Evolutionary conservation across 2,113 vertebrate species (phyloP).

Genomic region (Coptodon bakossiorum): DNA sequence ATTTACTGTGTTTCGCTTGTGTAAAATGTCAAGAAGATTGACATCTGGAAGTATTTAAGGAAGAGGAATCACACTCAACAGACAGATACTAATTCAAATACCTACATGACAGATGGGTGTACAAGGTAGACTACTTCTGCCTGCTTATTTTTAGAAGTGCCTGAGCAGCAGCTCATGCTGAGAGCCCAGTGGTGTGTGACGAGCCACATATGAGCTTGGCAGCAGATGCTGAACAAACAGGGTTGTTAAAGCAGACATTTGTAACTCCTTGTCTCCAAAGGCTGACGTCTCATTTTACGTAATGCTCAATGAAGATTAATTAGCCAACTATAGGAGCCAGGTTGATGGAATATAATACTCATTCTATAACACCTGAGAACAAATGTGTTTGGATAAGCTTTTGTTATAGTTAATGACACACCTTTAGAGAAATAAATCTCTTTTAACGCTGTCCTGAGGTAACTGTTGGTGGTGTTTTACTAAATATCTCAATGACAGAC

Average conservation of each 20-base stretch:
- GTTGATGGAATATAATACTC: neutral
- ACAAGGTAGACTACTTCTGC: neutral
- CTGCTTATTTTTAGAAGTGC: conserved; percentile 48
- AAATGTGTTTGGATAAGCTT: neutral
- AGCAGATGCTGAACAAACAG: conserved; percentile 23
- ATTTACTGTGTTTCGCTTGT: neutral
- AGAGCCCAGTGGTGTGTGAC: conserved; percentile 23
- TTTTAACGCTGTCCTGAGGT: neutral
- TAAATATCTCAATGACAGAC: neutral
- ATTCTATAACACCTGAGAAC: neutral
- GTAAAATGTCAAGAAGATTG: conserved; percentile 14
- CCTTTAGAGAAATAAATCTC: neutral
- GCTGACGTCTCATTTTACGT: neutral
- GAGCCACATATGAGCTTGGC: neutral
- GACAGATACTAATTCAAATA: neutral
- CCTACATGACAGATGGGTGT: neutral
- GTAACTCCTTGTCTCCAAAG: neutral
- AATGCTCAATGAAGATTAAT: neutral
- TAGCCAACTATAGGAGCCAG: neutral
- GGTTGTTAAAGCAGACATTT: neutral
- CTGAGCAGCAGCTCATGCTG: conserved; percentile 10
- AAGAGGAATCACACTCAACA: neutral
- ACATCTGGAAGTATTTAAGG: conserved; percentile 49
- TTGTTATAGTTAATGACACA: neutral
- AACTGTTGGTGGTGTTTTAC: neutral